Base-by-base conservation (phyloP, 2,888 invertebrate genomes). In the Pecten maximus region DNA sequence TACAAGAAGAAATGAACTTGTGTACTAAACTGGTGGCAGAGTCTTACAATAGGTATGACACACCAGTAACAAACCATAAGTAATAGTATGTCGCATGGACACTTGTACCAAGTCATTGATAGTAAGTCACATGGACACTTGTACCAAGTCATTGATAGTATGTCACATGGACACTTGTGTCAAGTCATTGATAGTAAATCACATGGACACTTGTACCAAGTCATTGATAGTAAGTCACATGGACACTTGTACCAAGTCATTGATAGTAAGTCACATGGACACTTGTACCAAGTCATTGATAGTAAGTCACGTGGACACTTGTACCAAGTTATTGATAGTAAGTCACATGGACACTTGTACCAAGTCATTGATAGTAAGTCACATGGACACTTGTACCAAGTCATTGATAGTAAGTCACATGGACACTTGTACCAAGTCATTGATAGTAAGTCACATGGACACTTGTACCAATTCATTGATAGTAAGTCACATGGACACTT, bases 41-140 rank as follows among this genome's bases (percentile, higher is more conserved):
- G 10, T 95, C 96, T n/a, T 96, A 95, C 93, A 95, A 96, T 92
- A 95, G 94, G 96, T 96, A 93, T 88, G 93, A 90, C 28, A 40
- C 19, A 3, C n/a, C 0, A 12, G 44, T 44, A 44, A 44, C 12
- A 44, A 6, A 44, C 12, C 6, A 44, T 44, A 10, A 10, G 44
- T 44, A 44, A 12, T 44, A 44, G 44, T 44, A 44, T 28, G 74
- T 74, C 74, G 3, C 3, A 35, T 28, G 35, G 74, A 35, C 10
- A 74, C 35, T 3, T 23, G 0, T n/a, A 54, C n/a, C 8, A n/a
- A n/a, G n/a, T n/a, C 0, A 54, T 2, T 54, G 23, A n/a, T 19
- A 54, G 2, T 8, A 54, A n/a, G 54, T 54, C 54, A 54, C 54
- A 15, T 54, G n/a, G 23, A 54, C 54, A 54, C n/a, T 54, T 54